Conservation (phyloP, 2,888 invertebrate genomes). For the Allygus modestus region DNA sequence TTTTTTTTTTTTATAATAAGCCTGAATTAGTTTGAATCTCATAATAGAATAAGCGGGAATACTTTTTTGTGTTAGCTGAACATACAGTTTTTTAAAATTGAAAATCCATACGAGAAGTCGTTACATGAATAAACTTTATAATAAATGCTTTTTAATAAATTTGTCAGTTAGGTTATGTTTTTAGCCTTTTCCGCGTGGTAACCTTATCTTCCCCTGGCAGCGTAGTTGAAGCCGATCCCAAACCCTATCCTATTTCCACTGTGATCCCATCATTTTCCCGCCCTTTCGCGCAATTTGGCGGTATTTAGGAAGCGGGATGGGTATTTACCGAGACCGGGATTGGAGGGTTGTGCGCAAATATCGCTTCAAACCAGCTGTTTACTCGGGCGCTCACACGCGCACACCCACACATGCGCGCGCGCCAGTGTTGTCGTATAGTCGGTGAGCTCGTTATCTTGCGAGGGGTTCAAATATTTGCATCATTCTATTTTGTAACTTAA, state of each 20-base stretch:
- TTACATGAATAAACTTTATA: too few species aligned
- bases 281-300: slow-evolving; percentile 31
- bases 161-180: too few species aligned
- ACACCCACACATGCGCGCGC: background rate
- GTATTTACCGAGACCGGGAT: slow-evolving; percentile 26
- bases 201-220: slow-evolving; percentile 7
- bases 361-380: slow-evolving; percentile 37
- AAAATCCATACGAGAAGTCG: too few species aligned
- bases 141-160: too few species aligned
- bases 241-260: slow-evolving; percentile 24
- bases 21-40: too few species aligned
- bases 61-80: too few species aligned
- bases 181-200: background rate
- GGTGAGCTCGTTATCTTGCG: slow-evolving; percentile 13
- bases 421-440: background rate
- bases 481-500: background rate
- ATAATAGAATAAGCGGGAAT: too few species aligned
- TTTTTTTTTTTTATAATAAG: too few species aligned
- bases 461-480: slow-evolving; percentile 30
- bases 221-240: background rate
- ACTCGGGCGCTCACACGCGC: background rate
- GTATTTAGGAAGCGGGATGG: slow-evolving; percentile 43
- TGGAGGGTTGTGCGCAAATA: slow-evolving; percentile 33
- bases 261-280: slow-evolving; percentile 17
- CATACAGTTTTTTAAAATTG: too few species aligned